Conservation (phyloP, 2,888 invertebrate genomes). For the Sacculina carcini region DNA sequence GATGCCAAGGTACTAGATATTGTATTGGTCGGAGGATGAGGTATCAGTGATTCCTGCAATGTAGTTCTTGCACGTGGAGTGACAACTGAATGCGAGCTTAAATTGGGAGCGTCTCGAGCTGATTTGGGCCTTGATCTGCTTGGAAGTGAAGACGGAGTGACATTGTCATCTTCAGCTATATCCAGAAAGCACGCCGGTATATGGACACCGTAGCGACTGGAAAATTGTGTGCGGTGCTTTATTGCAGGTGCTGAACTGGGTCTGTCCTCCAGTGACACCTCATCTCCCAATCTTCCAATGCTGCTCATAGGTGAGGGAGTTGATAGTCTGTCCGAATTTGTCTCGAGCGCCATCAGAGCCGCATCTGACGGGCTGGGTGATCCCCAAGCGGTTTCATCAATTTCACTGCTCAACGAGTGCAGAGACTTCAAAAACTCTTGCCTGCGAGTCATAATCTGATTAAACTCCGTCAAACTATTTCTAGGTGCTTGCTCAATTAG, state of each 20-base stretch:
- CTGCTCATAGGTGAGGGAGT: conserved; percentile 2
- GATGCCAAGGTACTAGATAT: too few species aligned
- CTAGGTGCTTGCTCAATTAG: too few species aligned
- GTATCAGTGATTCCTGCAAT: not conserved
- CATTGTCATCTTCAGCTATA: not conserved
- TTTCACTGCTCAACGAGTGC: not conserved
- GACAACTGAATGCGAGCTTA: not conserved
- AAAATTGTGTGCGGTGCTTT: not conserved
- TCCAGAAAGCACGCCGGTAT: conserved; percentile 1
- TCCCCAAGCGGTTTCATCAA: too few species aligned
- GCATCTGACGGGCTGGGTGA: not conserved
- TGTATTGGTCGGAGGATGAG: not conserved
- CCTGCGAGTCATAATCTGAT: not conserved
- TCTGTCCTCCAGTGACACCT: not conserved
- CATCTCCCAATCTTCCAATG: not conserved
- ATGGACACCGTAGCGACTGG: not conserved
- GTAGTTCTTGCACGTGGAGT: not conserved
- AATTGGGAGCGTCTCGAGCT: not conserved
- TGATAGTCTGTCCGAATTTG: not conserved
- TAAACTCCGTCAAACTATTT: not conserved
- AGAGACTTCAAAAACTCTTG: not conserved
- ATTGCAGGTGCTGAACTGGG: not conserved
- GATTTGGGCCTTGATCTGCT: not conserved
- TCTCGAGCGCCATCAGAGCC: not conserved
- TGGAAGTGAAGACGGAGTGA: not conserved